Base-by-base conservation (phyloP, 2,113 vertebrate genomes). In the Entosphenus tridentatus region DNA sequence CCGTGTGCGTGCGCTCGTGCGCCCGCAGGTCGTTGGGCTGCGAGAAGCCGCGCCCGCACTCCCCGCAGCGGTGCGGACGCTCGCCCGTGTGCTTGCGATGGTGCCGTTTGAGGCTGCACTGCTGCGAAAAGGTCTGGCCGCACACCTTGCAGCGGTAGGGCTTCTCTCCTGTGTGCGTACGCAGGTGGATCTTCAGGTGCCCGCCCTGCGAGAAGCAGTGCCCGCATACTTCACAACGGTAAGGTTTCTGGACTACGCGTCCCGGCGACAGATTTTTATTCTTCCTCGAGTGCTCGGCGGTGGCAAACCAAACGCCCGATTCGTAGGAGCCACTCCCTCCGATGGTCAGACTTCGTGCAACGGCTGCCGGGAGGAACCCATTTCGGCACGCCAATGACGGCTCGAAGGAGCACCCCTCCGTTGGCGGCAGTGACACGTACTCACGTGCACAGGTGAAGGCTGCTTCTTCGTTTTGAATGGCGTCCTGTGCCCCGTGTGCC, bases 81-180 rank as follows among this genome's bases (percentile, higher is more conserved):
- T 77, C 77, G 55, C 75, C 74, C 0, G 72, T 76, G 55, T 78
- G 77, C 70, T 76, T 79, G 54, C 78, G 77, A 68, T 76, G 68
- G n/a, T 84, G 83, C 57, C 76, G 75, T 1, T 75, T 62, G 0
- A 83, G 77, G 0, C 79, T 79, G 69, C 78, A 78, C 70, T 83
- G 78, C 71, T 75, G 57, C 74, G 76, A 79, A 69, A 84, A 83
- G 0, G 17, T 57, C 71, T 81, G 79, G 8, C 80, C 79, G 8
- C 82, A 83, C 1, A 81, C 70, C 0, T 73, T 39, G 2, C 81
- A 83, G 68, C 74, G 9, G 71, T 81, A 80, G 1, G 79, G 77
- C 69, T 76, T 80, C 72, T 80, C 79, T 67, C 79, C 62, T 3
- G 62, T 65, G 62, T 65, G 62, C 9, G 62, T 65, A 9, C 62